Conservation (phyloP, 2,113 vertebrate genomes). For the Centropus bengalensis region DNA sequence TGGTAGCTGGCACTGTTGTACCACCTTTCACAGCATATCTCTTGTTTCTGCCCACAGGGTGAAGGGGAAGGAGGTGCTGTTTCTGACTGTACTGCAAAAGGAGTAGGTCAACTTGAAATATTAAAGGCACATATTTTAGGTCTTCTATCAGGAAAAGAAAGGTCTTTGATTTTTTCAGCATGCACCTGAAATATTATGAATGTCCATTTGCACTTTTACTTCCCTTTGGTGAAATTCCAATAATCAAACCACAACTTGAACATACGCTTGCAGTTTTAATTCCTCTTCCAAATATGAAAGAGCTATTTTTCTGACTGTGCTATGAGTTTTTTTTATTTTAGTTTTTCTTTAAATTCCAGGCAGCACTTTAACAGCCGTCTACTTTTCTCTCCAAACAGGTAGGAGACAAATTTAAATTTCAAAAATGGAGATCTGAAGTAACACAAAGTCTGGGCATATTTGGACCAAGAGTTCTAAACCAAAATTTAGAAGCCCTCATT, state of each 20-base stretch:
- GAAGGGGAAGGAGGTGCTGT: background rate
- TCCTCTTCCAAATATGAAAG: background rate
- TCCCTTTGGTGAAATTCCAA: background rate
- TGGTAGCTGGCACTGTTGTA: background rate
- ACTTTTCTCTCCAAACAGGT: background rate
- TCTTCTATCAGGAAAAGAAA: background rate
- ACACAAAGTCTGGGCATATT: conserved; percentile 13
- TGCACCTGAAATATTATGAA: background rate
- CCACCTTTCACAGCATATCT: background rate
- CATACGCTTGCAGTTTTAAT: background rate
- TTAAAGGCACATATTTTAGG: background rate
- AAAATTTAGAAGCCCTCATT: conserved; percentile 37
- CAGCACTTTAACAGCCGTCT: background rate
- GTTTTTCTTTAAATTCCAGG: background rate
- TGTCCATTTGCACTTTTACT: background rate
- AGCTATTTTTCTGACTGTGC: background rate
- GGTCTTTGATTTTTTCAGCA: background rate
- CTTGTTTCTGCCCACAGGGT: background rate
- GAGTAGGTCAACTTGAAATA: background rate
- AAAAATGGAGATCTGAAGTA: conserved; percentile 15
- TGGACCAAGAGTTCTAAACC: background rate
- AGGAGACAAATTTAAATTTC: conserved; percentile 39
- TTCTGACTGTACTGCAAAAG: background rate
- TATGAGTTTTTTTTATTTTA: background rate
- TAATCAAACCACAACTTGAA: background rate